Evolutionary conservation across 2,797 vertebrate genomes (phyloP).

Genomic region (Melanotaenia nigrans): DNA sequence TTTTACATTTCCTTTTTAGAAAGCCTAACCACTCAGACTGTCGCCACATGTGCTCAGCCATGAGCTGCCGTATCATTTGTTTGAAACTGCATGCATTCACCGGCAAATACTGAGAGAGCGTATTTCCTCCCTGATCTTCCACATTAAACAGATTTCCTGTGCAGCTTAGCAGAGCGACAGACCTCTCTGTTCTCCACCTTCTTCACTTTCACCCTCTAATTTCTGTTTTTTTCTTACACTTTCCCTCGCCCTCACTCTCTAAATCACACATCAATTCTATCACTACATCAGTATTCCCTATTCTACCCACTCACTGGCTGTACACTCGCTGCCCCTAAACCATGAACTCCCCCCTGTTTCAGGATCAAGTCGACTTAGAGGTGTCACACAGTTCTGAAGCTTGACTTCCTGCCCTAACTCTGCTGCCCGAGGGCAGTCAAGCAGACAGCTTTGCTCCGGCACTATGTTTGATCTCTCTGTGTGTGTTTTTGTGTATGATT

Average conservation of each 20-base stretch:
- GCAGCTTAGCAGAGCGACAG: conserved; percentile 57
- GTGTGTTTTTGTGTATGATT: conserved; percentile 46
- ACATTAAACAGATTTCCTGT: conserved; percentile 74
- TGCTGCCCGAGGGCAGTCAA: conserved; percentile 60
- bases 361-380: conserved; percentile 76
- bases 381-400: conserved; percentile 72
- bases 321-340: conserved; percentile 36
- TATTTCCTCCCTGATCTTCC: conserved; percentile 66
- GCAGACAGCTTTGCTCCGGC: conserved; percentile 65
- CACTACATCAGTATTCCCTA: conserved; percentile 53
- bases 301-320: conserved; percentile 36
- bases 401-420: conserved; percentile 75
- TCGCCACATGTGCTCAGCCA: conserved; percentile 58
- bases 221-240: conserved; percentile 49
- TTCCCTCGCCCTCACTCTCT: conserved; percentile 41
- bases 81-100: conserved; percentile 47
- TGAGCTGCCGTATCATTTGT: conserved; percentile 61
- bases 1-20: conserved; percentile 56
- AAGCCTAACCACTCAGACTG: conserved; percentile 40
- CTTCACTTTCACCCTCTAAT: conserved; percentile 51
- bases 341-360: conserved; percentile 48
- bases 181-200: conserved; percentile 55
- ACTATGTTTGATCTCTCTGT: conserved; percentile 65
- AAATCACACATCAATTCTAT: conserved; percentile 61
- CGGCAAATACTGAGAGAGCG: conserved; percentile 39